Conservation (phyloP, 2,113 vertebrate genomes). For the Chitala chitala region DNA sequence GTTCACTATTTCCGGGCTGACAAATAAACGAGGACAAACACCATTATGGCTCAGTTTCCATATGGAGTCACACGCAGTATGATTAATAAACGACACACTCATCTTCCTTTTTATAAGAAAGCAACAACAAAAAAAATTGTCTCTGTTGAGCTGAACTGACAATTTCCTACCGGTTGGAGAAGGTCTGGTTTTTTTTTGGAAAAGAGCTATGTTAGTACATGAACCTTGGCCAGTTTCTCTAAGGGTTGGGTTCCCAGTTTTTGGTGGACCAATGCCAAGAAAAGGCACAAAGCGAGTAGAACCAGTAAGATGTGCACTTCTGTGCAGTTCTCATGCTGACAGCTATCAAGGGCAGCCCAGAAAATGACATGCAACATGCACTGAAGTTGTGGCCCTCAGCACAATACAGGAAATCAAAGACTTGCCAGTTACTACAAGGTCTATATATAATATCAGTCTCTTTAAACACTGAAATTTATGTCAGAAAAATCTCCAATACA, state of each 20-base stretch:
- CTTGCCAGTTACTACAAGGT: background rate
- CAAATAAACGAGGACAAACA: too few relatives aligned
- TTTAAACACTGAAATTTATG: background rate
- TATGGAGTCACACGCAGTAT: too few relatives aligned
- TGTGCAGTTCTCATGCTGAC: slow-evolving; percentile 1
- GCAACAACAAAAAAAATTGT: background rate
- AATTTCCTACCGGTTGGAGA: background rate
- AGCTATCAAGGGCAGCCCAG: slow-evolving; percentile 1
- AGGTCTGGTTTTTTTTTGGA: slow-evolving; percentile 1
- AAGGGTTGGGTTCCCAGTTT: background rate
- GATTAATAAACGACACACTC: too few relatives aligned
- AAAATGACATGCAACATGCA: background rate
- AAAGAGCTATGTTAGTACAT: background rate
- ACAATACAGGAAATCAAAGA: background rate
- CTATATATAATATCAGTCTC: background rate
- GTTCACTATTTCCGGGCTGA: too few relatives aligned
- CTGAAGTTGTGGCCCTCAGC: too few relatives aligned
- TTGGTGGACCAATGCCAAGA: background rate
- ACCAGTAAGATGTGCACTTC: background rate
- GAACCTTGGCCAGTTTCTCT: background rate
- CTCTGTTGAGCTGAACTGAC: background rate
- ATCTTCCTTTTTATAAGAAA: background rate
- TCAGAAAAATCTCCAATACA: too few relatives aligned
- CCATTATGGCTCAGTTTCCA: too few relatives aligned
- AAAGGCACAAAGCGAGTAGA: slow-evolving; percentile 11